Conservation (phyloP, 2,888 invertebrate species). For the Parnassius smintheus region DNA sequence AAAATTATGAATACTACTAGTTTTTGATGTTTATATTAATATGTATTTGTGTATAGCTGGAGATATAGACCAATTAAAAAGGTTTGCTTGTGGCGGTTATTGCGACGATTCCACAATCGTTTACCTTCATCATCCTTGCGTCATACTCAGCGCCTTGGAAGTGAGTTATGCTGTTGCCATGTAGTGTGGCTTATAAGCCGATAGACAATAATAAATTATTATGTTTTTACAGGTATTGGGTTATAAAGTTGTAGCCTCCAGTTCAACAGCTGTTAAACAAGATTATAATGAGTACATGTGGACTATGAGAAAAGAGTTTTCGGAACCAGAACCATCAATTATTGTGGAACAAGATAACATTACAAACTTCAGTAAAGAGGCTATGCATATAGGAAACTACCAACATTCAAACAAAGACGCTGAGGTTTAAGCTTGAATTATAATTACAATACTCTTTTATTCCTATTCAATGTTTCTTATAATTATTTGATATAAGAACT, state of each 20-base stretch:
- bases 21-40: conserved; percentile 12
- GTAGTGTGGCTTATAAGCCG: background rate
- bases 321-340: conserved; percentile 88
- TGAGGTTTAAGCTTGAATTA: conserved; percentile 57
- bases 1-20: background rate
- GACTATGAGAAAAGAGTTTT: conserved; percentile 95
- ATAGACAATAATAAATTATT: background rate
- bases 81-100: conserved; percentile 91
- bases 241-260: conserved; percentile 93
- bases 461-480: conserved; percentile 28
- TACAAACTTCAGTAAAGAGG: conserved; percentile 82
- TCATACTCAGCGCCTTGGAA: conserved; percentile 92
- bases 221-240: conserved; percentile 84
- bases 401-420: conserved; percentile 71
- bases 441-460: conserved; percentile 32
- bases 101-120: conserved; percentile 92
- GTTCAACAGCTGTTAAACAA: conserved; percentile 91
- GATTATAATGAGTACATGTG: conserved; percentile 96
- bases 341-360: conserved; percentile 83
- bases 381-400: conserved; percentile 70
- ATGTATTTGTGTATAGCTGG: conserved; percentile 75
- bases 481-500: conserved; percentile 29
- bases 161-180: conserved; percentile 49
- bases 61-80: conserved; percentile 90
- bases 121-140: conserved; percentile 93